Evolutionary conservation across 2,888 invertebrate species (phyloP).

Genomic region (Linyphia triangularis): DNA sequence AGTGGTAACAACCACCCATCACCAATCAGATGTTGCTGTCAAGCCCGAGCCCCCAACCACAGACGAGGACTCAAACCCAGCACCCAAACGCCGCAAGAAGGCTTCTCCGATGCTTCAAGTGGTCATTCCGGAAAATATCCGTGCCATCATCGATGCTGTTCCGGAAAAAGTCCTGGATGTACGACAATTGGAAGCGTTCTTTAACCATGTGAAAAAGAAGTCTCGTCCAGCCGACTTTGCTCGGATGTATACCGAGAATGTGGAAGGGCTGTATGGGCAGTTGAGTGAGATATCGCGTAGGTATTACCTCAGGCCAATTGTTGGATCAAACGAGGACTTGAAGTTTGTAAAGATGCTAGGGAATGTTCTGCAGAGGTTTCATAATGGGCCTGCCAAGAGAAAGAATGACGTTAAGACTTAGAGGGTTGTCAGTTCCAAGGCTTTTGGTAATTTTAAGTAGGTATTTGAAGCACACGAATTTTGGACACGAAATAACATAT

Average conservation of each 20-base stretch:
- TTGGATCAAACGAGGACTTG: background rate
- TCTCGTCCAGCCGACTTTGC: background rate
- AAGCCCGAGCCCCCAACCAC: background rate
- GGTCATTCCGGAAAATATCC: constrained; percentile 15
- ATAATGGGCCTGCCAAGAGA: background rate
- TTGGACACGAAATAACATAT: no score
- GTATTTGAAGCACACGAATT: no score
- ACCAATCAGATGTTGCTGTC: background rate
- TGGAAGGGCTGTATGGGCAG: constrained; percentile 2
- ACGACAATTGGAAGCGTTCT: constrained; percentile 11
- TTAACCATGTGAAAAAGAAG: constrained; percentile 52
- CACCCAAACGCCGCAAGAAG: background rate
- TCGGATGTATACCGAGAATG: constrained; percentile 1
- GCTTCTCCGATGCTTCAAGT: background rate
- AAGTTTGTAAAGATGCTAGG: constrained; percentile 42
- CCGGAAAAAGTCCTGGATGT: background rate
- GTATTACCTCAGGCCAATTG: constrained; percentile 2
- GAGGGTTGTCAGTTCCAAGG: no score
- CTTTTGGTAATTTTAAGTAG: no score
- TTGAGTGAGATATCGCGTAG: background rate
- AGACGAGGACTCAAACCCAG: background rate
- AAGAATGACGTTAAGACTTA: no score
- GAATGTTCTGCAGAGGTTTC: constrained; percentile 2
- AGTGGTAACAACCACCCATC: constrained; percentile 14
- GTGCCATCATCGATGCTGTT: background rate